These are phyloP conservation scores for Tenrec ecaudatus DNA, from an alignment of 2,113 vertebrate genomes.

Conservation along the genomic window DNA sequence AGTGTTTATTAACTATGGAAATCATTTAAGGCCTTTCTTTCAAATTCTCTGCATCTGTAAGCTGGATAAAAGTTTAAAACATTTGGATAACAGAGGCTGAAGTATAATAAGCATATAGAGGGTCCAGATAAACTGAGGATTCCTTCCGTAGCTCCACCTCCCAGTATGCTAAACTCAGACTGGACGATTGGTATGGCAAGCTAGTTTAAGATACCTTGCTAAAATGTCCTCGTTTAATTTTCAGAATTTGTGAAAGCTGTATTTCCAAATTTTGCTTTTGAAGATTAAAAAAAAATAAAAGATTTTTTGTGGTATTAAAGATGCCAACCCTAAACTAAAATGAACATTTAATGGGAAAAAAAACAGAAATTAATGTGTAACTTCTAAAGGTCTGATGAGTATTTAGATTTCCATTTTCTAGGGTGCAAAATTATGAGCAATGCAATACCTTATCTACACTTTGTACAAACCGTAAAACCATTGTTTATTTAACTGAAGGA, in stretches of 20 bases:
- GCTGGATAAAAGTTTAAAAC: slow-evolving; percentile 40
- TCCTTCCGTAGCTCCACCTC: not conserved
- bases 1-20: slow-evolving; percentile 7
- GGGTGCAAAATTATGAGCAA: slow-evolving; percentile 34
- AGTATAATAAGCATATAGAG: not conserved
- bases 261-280: slow-evolving; percentile 52
- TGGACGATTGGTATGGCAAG: slow-evolving; percentile 19
- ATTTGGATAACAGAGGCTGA: slow-evolving; percentile 11
- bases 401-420: slow-evolving; percentile 27
- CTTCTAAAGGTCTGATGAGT: slow-evolving; percentile 13
- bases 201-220: slow-evolving; percentile 67
- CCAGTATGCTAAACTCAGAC: not conserved
- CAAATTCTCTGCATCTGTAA: slow-evolving; percentile 21
- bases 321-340: slow-evolving; percentile 58
- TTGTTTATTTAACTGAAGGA: slow-evolving; percentile 33
- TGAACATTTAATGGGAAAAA: slow-evolving; percentile 59
- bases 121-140: not conserved
- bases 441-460: not conserved
- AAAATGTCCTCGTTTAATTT: slow-evolving; percentile 59
- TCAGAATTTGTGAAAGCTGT: not conserved
- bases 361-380: not conserved
- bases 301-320: slow-evolving; percentile 32
- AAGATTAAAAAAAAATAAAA: slow-evolving; percentile 22
- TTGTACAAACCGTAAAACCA: slow-evolving; percentile 28
- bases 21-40: slow-evolving; percentile 10